These are phyloP conservation scores for Aix galericulata DNA, from an alignment of 2,113 vertebrate species.

Conservation along the genomic window DNA sequence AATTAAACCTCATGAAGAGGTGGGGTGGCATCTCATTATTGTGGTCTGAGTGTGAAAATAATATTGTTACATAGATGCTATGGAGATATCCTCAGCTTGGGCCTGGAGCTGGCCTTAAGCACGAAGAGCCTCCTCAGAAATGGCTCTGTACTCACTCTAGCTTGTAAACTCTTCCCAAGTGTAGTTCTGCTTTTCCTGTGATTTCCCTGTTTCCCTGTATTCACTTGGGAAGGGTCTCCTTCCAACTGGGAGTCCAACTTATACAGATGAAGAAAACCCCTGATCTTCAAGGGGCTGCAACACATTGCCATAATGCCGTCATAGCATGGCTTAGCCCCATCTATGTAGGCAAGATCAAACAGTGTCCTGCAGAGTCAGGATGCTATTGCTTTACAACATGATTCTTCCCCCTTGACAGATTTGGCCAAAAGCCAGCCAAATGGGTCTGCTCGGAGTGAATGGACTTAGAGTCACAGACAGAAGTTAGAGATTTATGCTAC, in stretches of 20 bases:
- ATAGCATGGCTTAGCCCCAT: neutral
- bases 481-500: slow-evolving; percentile 41
- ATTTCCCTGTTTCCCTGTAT: slow-evolving; percentile 13
- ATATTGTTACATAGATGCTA: neutral
- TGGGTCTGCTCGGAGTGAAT: neutral
- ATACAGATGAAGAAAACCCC: neutral
- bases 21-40: neutral
- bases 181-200: neutral
- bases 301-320: neutral
- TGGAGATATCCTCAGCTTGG: neutral
- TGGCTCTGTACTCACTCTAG: neutral
- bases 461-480: slow-evolving; percentile 11
- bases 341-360: slow-evolving; percentile 61
- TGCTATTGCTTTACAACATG: slow-evolving; percentile 58
- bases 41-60: fast-evolving
- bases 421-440: slow-evolving; percentile 56
- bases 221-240: neutral
- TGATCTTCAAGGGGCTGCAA: slow-evolving; percentile 28
- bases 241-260: neutral
- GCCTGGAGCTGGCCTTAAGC: neutral
- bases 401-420: slow-evolving; percentile 25
- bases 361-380: slow-evolving; percentile 36
- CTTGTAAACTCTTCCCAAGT: neutral
- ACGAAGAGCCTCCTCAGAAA: neutral
- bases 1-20: neutral